Evolutionary conservation across 2,113 vertebrate species (phyloP), one percentile per base, ranked within the genome.

Genomic region (Vulpes lagopus): DNA sequence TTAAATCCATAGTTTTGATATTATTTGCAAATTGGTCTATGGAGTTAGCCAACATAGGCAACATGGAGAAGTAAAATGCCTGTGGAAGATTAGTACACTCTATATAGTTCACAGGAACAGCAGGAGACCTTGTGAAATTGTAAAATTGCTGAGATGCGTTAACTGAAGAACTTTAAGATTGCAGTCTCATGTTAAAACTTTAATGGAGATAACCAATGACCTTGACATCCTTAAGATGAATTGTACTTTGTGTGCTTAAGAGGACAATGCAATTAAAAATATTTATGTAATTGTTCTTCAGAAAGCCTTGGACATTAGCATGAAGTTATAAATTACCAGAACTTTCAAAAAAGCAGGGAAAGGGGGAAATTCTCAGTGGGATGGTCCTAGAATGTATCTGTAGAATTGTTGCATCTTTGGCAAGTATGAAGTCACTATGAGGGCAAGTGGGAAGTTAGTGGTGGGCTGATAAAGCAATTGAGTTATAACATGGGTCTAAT

Each of bases 271-370:
- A 97, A 97, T 98, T 97, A 98, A 98, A 98, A 98, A 98, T 97
- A 99, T 98, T 98, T 98, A 98, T 98, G 94, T 96, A 98, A 97
- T 95, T 98, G 97, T 95, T 98, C 97, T 98, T 98, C 96, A 98
- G 96, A 98, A 92, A 98, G 88, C 88, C 95, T 11, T 15, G 97
- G 91, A 96, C 86, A 97, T 98, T 98, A 98, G 91, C 96, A 98
- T 60, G 80, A 85, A 14, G 85, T 98, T 96, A 98, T 98, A 98
- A 98, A 98, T 98, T 98, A 98, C 60, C 64, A 95, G 90, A 88
- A 98, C 96, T 98, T 98, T 98, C 64, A 60, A 74, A 84, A 98
- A 97, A 92, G 82, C 67, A 53, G 19, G 16, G 27, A 87, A n/a
- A 62, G 11, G 93, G 95, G 92, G 83, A 98, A 97, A 95, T 94